Conservation (phyloP, 2,888 invertebrate genomes). For the Polylopha cassiicola region DNA sequence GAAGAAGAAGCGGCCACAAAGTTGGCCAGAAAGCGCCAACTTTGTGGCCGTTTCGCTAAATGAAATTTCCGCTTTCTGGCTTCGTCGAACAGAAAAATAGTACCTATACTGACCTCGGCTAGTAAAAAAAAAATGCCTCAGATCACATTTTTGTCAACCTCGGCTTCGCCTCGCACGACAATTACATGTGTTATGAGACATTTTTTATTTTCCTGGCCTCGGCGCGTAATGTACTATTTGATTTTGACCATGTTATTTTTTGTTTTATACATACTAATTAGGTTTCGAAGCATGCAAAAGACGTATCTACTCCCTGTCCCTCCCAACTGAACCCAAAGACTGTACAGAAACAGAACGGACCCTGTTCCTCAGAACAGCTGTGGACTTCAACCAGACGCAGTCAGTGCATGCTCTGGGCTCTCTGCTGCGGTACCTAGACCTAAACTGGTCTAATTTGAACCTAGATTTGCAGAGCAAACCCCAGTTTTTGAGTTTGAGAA, state of each 20-base stretch:
- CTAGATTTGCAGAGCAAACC: slow-evolving; percentile 69
- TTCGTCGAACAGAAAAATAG: no score
- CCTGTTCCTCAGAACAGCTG: slow-evolving; percentile 77
- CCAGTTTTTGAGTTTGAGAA: slow-evolving; percentile 73
- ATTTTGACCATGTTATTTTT: neutral
- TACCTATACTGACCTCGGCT: no score
- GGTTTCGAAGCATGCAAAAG: slow-evolving; percentile 77
- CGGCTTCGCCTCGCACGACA: no score
- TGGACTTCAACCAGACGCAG: slow-evolving; percentile 79
- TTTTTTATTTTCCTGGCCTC: no score
- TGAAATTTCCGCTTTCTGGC: no score
- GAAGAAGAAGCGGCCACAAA: no score
- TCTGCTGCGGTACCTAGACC: slow-evolving; percentile 82
- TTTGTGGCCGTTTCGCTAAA: no score
- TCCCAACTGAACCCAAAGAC: slow-evolving; percentile 73
- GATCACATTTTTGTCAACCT: no score
- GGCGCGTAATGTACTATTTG: no score
- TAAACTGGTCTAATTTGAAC: slow-evolving; percentile 75
- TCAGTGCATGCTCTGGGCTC: slow-evolving; percentile 84
- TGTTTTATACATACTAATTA: slow-evolving; percentile 28
- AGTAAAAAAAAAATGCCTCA: no score
- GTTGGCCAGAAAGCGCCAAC: no score
- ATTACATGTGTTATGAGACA: no score
- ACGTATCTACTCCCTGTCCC: slow-evolving; percentile 70
- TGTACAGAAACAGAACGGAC: slow-evolving; percentile 73